phyloP scores from a whole-genome alignment of 2,113 vertebrate genomes.

The Macheiramphus alcinus region DNA sequence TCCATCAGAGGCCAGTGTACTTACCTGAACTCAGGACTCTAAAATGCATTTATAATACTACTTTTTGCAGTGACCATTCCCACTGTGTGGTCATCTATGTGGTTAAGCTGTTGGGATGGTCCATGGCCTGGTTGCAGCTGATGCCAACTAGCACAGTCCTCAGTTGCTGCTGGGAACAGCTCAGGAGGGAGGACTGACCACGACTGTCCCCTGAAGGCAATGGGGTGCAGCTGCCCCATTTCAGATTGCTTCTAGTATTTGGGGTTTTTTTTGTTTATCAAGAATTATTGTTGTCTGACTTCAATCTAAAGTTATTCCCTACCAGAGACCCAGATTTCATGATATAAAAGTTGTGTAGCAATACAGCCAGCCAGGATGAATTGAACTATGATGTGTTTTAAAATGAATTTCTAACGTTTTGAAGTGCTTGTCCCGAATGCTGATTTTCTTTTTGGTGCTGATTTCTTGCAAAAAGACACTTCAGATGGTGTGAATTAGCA shows the following conservation, averaged over 20 bases:
- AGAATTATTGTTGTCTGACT: not conserved
- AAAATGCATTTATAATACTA: not conserved
- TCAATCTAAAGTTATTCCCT: not conserved
- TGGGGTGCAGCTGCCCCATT: not conserved
- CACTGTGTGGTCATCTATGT: fast-evolving
- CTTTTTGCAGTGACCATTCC: not conserved
- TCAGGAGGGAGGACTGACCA: not conserved
- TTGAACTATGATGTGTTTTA: not conserved
- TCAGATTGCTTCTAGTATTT: not conserved
- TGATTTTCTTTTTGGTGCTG: not conserved
- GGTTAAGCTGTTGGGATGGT: not conserved
- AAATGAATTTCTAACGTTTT: not conserved
- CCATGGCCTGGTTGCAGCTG: not conserved
- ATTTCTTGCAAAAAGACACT: not conserved
- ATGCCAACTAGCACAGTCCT: not conserved
- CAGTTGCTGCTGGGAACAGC: not conserved
- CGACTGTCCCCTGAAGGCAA: not conserved
- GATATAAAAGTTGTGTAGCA: not conserved
- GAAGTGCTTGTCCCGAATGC: not conserved
- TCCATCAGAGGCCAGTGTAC: not conserved
- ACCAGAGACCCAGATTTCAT: not conserved
- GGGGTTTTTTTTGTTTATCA: not conserved
- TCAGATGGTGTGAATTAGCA: conserved; percentile 13
- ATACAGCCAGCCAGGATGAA: not conserved
- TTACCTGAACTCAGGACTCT: not conserved